Base-by-base conservation (phyloP, 2,888 invertebrate species). In the Phoenoteleia sp. region DNA sequence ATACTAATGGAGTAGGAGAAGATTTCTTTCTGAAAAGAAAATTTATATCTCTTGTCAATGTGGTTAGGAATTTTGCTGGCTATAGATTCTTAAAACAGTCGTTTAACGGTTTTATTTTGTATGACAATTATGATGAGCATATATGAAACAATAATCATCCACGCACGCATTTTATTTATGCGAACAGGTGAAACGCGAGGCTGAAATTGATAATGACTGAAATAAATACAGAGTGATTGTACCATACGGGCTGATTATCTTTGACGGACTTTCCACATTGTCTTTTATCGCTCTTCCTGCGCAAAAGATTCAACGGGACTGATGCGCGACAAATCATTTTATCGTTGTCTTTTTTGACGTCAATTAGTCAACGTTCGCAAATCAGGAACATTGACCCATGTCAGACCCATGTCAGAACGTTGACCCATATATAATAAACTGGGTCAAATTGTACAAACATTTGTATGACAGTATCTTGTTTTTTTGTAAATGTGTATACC, bases 231-330 rank as follows among this genome's bases (percentile, higher is more conserved):
- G 88, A 89, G 90, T 88, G 92, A 93, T 93, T 93, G 90, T 92
- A 91, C 90, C 92, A 93, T 93, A 93, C 93, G 93, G 93, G 93
- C 89, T 91, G 93, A 93, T 93, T 93, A 93, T 93, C 92, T 90
- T 86, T 77, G 86, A 76, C 87, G 90, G 89, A 92, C 92, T 93
- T 93, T 93, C 92, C 92, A 93, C 89, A 90, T 89, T 89, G 88
- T 91, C 90, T 91, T 91, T 90, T 91, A 90, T 90, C 89, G 86
- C 80, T 86, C 86, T 80, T 80, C 77, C 87, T 76, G 81, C 84
- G 72, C 5, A 33, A 39, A 75, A 72, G 71, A 83, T 85, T 82
- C 49, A 23, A 76, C 81, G 60, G 54, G 81, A 81, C 81, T 60
- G 75, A 81, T 74, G 74, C 27, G 21, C 75, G 42, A 66, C 56